Base-by-base conservation (phyloP, 2,113 vertebrate genomes). In the Oreochromis tanganicae region DNA sequence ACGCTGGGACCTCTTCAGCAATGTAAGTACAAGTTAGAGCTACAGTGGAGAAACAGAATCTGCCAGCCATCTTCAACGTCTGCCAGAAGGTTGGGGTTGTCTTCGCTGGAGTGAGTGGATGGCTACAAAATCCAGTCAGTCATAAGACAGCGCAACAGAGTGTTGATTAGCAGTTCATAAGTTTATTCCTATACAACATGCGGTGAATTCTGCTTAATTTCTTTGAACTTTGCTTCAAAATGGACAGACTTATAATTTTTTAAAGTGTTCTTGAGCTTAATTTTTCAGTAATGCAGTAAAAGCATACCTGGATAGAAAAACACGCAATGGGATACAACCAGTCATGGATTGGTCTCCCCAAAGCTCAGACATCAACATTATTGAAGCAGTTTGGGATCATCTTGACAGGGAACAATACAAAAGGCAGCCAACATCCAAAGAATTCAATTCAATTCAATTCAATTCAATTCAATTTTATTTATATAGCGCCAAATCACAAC, bases 281-380 rank as follows among this genome's bases (percentile, higher is more conserved):
- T n/a, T 66, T 66, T 66, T 66, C 61, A 38, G 61, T 66, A 38
- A 66, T 66, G 19, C 34, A 21, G 34, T 21, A 66, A 66, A 66
- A 13, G 61, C 34, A 66, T 13, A 66, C 61, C 19, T 3, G 34
- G 34, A 38, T 5, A 38, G 61, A 66, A 66, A 66, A 13, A 38
- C 34, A 38, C 19, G 1, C 19, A 66, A 66, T 21, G 34, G 34
- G 34, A 38, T 21, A n/a, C 61, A 66, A 66, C 19, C 61, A 66
- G 3, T 38, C 19, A 66, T 38, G 34, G 34, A 66, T 21, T 38
- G 61, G 6, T 13, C 19, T 68, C 61, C 34, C 19, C 61, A 38
- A 13, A 68, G 11, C 34, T 68, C 34, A 68, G 61, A 68, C 34
- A 6, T 38, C 34, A 68, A 38, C 11, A 13, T 38, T 8, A 68